Evolutionary conservation across 2,113 vertebrate genomes (phyloP).

Genomic region (Lepus americanus): DNA sequence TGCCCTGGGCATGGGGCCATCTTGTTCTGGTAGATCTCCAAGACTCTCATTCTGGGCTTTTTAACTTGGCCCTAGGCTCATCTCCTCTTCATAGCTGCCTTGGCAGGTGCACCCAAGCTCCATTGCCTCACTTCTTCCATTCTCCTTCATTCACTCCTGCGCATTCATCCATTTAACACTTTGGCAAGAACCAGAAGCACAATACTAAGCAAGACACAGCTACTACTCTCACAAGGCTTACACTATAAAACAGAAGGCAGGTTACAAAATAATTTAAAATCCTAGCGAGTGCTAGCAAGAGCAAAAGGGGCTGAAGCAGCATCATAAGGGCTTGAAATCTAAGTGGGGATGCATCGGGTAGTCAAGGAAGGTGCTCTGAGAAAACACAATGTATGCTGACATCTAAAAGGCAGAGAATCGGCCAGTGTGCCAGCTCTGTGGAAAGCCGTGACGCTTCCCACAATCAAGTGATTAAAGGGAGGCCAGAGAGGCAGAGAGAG

Average conservation of each 20-base stretch:
- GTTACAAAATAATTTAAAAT: conserved; percentile 27
- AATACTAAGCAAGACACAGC: background rate
- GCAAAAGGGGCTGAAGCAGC: background rate
- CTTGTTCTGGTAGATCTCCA: background rate
- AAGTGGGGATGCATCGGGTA: background rate
- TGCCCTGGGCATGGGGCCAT: background rate
- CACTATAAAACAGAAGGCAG: background rate
- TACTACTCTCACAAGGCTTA: background rate
- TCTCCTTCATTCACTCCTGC: background rate
- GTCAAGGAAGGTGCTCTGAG: background rate
- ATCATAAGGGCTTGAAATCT: background rate
- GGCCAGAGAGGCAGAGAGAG: background rate
- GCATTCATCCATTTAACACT: background rate
- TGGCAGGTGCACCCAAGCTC: background rate
- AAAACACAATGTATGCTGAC: background rate
- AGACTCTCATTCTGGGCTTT: background rate
- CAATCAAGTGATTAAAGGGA: background rate
- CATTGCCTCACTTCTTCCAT: background rate
- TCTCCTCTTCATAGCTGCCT: background rate
- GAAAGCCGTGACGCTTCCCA: background rate
- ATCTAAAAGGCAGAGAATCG: background rate
- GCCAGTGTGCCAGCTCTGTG: background rate
- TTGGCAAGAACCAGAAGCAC: background rate
- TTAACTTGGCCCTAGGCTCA: background rate
- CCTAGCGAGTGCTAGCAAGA: background rate